Evolutionary conservation across 2,888 invertebrate species (phyloP), one percentile per base, ranked within the genome.

Genomic region (Arrhopalites spinosus): DNA sequence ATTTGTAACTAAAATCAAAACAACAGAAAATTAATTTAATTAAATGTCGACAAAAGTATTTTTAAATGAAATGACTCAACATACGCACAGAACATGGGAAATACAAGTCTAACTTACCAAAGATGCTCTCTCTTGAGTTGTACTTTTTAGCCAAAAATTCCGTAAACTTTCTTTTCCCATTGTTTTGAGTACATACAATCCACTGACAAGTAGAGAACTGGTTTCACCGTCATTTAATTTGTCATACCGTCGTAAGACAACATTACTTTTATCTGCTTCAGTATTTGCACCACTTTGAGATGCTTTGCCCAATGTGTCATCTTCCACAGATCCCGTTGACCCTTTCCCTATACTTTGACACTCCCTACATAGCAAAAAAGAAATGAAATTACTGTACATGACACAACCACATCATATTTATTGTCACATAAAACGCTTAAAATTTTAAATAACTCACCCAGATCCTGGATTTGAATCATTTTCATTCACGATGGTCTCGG

Each of bases 401-500:
- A n/a, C n/a, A n/a, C n/a, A n/a, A 59, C 23, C 11, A 23, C 2
- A 23, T 59, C 7, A 23, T 59, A 23, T 20, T 59, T 23, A n/a
- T n/a, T 8, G 50, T 50, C 15, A 50, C 7, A 45, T 11, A 30
- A 43, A 23, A 50, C 13, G n/a, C n/a, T n/a, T n/a, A n/a, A n/a
- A n/a, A n/a, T n/a, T n/a, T n/a, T n/a, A n/a, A 23, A 73, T 25
- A 25, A 72, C 79, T 59, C 79, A 82, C 82, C 79, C 81, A 13
- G 82, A 82, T 13, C 80, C 82, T 74, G 78, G 79, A 69, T 78
- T 79, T 23, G 81, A 79, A n/a, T 73, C 78, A 36, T 50, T 77
- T 66, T 83, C 83, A 72, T 83, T 83, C 7, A 83, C 81, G 70
- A 83, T 83, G 13, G 83, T 83, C 53, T 81, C 83, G 11, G 76